Evolutionary conservation across 1,140 invertebrate genomes (phyloP), one percentile per base, ranked within the genome.

Genomic region (Andricus grossulariae): DNA sequence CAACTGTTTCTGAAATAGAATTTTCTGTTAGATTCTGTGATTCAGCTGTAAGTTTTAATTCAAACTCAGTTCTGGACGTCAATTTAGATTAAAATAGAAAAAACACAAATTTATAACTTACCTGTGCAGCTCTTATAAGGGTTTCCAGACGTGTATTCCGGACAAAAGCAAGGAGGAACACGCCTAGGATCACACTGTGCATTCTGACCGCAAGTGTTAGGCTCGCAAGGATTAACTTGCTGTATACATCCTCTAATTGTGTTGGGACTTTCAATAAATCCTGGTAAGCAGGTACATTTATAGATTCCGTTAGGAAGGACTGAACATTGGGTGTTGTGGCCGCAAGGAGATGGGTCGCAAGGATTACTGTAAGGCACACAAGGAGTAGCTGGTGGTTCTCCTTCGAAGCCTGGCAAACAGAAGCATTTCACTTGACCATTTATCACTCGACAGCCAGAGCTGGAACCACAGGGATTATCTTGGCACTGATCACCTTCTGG

Each of bases 371-470:
- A 95, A 77, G 95, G 84, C 71, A 88, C 90, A 83, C 95, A 97
- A 1, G 92, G 92, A 55, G 92, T 92, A 52, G 91, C 86, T 16
- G 96, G 96, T 51, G 97, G 97, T 90, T 95, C 94, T 72, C 97
- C 97, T 91, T 97, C 96, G 88, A 95, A 98, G 86, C 97, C 96
- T 11, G 96, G 96, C 80, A 97, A 90, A 90, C 96, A 97, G 93
- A 97, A 97, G 84, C 97, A 97, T 16, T 94, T 93, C 15, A 96
- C 94, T 84, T 94, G 93, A 3, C 94, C 94, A 18, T 93, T 93
- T 3, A 95, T 93, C 52, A 95, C 91, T 75, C 96, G 91, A 85
- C 96, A 98, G 11, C 95, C 95, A 3, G 96, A 95, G 85, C 97
- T 96, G 0, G 93, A 93, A 19, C 97, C 97, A 87, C 97, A 98